Evolutionary conservation across 2,113 vertebrate species (phyloP).

Genomic region (Pseudopodoces humilis): DNA sequence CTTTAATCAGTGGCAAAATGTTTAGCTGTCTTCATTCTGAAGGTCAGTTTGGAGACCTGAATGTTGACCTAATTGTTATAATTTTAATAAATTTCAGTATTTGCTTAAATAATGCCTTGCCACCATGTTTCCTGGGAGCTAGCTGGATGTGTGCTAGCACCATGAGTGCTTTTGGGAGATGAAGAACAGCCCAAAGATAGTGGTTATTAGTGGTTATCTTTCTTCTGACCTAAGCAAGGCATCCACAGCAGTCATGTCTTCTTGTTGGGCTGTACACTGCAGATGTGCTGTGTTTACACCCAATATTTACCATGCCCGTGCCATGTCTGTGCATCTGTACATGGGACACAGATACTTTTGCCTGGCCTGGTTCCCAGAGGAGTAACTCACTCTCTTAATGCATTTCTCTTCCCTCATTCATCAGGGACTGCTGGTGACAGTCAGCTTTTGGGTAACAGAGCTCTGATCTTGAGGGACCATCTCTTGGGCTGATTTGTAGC

Average conservation of each 20-base stretch:
- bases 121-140: neutral
- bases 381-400: neutral
- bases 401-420: neutral
- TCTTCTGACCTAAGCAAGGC: neutral
- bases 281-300: neutral
- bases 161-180: neutral
- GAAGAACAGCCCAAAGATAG: fast-evolving
- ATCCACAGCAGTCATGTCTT: neutral
- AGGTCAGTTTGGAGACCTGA: neutral
- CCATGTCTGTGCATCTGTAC: fast-evolving
- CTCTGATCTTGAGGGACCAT: neutral
- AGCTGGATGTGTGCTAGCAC: neutral
- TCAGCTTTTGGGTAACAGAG: neutral
- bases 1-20: neutral
- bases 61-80: neutral
- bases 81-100: neutral
- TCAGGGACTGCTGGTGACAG: no score
- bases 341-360: neutral
- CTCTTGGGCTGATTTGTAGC: neutral
- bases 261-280: neutral
- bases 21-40: neutral
- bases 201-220: neutral
- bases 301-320: neutral
- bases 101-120: neutral
- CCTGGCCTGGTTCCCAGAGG: neutral